A percentile compares a stretch with the other conserved stretches of the same genome.
Evolutionary conservation across 2,113 vertebrate species (phyloP).

Genomic region (Larimichthys polyactis): DNA sequence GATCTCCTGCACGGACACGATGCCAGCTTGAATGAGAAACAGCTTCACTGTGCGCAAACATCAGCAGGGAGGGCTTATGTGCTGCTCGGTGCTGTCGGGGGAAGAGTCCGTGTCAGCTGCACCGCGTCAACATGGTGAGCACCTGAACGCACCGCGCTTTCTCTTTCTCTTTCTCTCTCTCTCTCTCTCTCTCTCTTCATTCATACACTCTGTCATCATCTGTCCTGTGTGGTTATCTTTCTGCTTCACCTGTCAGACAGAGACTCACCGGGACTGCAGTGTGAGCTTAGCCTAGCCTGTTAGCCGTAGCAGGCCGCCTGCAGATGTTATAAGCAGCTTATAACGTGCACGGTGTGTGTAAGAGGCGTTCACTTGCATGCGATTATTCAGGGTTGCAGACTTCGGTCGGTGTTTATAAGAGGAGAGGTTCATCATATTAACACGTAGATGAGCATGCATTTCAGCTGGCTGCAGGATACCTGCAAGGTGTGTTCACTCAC

Average conservation of each 20-base stretch:
- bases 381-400: background rate
- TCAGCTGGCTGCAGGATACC: too few species aligned
- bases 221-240: background rate
- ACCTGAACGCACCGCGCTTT: background rate
- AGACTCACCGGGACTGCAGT: too few species aligned
- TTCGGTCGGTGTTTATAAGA: background rate
- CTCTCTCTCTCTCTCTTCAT: background rate
- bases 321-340: too few species aligned
- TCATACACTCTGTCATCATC: background rate
- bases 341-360: background rate
- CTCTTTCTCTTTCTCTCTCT: too few species aligned
- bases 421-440: background rate
- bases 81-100: conserved; percentile 80
- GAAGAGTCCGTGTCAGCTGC: conserved; percentile 77
- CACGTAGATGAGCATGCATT: conserved; percentile 13
- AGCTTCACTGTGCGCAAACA: conserved; percentile 58
- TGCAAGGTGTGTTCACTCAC: too few species aligned
- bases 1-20: conserved; percentile 15
- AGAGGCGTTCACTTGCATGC: too few species aligned
- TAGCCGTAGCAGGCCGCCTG: too few species aligned
- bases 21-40: conserved; percentile 53
- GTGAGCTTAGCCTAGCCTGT: too few species aligned
- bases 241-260: background rate
- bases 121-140: conserved; percentile 84
- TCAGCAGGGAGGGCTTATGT: conserved; percentile 81